Evolutionary conservation across 2,888 invertebrate genomes (phyloP).

Genomic region (Caenorhabditis japonica): DNA sequence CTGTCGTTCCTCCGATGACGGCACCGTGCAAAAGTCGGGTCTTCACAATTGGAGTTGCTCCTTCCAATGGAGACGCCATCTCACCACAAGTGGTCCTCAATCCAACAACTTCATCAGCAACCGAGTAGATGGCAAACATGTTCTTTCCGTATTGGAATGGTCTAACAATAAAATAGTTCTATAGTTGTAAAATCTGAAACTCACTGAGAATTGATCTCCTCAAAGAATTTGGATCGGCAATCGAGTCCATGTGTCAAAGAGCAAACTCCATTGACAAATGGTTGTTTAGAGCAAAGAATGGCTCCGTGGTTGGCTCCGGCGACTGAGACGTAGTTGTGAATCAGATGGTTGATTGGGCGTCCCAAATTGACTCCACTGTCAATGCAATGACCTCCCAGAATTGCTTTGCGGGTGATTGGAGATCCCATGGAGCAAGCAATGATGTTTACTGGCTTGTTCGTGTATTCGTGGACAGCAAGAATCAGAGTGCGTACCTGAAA

Average conservation of each 20-base stretch:
- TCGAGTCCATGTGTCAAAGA: slow-evolving; percentile 44
- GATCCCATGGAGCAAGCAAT: slow-evolving; percentile 61
- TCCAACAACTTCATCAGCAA: slow-evolving; percentile 51
- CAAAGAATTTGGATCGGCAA: slow-evolving; percentile 46
- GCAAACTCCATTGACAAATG: slow-evolving; percentile 45
- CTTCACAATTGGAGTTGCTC: slow-evolving; percentile 44
- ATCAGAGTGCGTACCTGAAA: slow-evolving; percentile 56
- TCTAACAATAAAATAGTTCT: slow-evolving; percentile 15
- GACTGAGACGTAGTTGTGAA: slow-evolving; percentile 53
- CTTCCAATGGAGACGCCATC: slow-evolving; percentile 41
- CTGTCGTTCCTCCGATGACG: slow-evolving; percentile 52
- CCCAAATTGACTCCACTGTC: slow-evolving; percentile 52
- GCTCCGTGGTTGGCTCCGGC: slow-evolving; percentile 53
- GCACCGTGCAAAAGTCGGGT: slow-evolving; percentile 43
- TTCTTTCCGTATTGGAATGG: slow-evolving; percentile 54
- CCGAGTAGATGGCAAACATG: slow-evolving; percentile 55
- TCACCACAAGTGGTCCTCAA: slow-evolving; percentile 44
- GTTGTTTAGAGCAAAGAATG: slow-evolving; percentile 31
- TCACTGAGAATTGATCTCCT: slow-evolving; percentile 52
- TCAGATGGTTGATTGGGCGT: slow-evolving; percentile 43
- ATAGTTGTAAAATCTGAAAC: background rate
- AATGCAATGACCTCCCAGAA: slow-evolving; percentile 50
- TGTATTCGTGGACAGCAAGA: slow-evolving; percentile 58
- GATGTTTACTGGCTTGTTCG: slow-evolving; percentile 54
- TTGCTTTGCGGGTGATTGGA: slow-evolving; percentile 57